Base-by-base conservation (phyloP, 2,797 vertebrate species). In the Spatula versicolor region DNA sequence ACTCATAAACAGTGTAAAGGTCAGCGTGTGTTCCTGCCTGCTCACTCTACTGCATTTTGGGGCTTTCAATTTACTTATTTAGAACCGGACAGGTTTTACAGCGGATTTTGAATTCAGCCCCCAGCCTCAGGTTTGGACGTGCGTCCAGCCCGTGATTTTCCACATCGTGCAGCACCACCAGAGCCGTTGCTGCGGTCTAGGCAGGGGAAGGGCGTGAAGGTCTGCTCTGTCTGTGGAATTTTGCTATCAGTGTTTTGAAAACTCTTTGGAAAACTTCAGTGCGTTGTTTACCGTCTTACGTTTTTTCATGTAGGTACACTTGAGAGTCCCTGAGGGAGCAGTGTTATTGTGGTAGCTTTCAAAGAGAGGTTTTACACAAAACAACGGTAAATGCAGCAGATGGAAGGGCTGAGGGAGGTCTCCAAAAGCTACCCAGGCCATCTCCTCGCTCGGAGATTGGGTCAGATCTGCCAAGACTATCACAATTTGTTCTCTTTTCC, bases 181-280 rank as follows among this genome's bases (percentile, higher is more conserved):
- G 59, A 0, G 0, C 20, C n/a, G 20, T 55, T 69, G 43, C 39
- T 33, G 21, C 60, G 30, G 66, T 48, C 87, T 39, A 31, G 50
- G 13, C n/a, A 41, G 55, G 35, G 35, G n/a, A 35, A 88, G 26
- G 55, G 22, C 48, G 43, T 71, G 43, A 55, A 5, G 13, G 62
- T 60, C 41, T 83, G n/a, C 43, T 45, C 43, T 45, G 43, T 46
- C 73, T 62, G 7, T 58, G 54, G 28, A 64, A 66, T 71, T 86
- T 60, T 80, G 12, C 28, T 45, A 16, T 58, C 31, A 45, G 50
- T 0, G 0, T 31, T 90, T 50, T 50, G 4, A 7, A 90, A 86
- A 69, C 52, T 10, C 45, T 26, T 80, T 74, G 56, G 25, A 26
- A 7, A 12, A 64, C 16, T 59, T 48, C n/a, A 54, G 30, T 77